Conservation (phyloP, 2,797 vertebrate species). For the Hyperoplus lanceolatus region DNA sequence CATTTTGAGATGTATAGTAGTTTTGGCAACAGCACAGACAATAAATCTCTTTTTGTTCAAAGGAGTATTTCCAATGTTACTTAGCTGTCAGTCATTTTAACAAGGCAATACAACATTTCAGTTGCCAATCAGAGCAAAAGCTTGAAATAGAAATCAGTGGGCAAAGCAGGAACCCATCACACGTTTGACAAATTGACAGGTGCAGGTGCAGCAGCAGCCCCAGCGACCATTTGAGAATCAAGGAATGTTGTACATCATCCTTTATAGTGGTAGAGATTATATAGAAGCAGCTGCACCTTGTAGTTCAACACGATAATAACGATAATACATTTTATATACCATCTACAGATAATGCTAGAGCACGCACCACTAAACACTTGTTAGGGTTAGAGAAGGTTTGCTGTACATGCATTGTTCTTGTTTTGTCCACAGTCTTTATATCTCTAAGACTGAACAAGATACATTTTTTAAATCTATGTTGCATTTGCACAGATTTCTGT, state of each 20-base stretch:
- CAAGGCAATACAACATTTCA: constrained; percentile 33
- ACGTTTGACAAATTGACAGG: constrained; percentile 47
- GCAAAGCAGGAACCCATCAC: constrained; percentile 25
- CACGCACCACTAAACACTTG: not conserved
- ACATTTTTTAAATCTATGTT: constrained; percentile 20
- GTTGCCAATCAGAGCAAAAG: constrained; percentile 22
- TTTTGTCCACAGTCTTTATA: not conserved
- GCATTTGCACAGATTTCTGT: constrained; percentile 26
- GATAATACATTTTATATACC: not conserved
- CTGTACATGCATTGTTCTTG: not conserved
- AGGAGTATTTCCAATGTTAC: constrained; percentile 13
- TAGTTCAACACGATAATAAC: not conserved
- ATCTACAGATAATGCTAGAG: not conserved
- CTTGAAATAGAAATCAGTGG: constrained; percentile 24
- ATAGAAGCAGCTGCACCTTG: constrained; percentile 2
- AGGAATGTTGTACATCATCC: constrained; percentile 1
- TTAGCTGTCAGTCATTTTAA: constrained; percentile 61
- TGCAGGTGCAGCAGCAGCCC: constrained; percentile 24
- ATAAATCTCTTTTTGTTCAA: constrained; percentile 1
- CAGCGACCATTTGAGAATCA: constrained; percentile 23
- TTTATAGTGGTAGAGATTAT: not conserved
- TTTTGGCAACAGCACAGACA: not conserved
- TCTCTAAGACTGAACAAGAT: constrained; percentile 16
- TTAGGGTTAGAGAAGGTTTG: constrained; percentile 2
- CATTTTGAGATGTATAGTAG: not conserved